Evolutionary conservation across 2,113 vertebrate species (phyloP), one percentile per base, ranked within the genome.

Genomic region (Anas platyrhynchos): DNA sequence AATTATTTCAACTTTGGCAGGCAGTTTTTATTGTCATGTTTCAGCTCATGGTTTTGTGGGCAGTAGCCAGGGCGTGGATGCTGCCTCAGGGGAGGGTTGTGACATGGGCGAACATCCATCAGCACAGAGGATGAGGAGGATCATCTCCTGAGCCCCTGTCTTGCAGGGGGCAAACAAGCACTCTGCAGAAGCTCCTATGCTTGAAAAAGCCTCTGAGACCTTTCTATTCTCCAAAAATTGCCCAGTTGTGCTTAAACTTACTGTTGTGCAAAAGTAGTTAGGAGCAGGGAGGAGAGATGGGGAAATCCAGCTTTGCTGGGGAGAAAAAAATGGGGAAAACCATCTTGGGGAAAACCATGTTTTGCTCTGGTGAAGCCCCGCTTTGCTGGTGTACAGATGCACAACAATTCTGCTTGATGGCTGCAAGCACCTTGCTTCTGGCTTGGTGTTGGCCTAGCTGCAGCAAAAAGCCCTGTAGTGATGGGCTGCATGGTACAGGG

Each of bases 81-180:
- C 32, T 63, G 7, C 77, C 72, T 80, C 75, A 52, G 38, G 85
- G 68, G 61, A 88, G 32, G 38, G 46, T 44, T 67, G 41, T 25
- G 91, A 88, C 90, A 83, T 0, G 17, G 16, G 8, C 67, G 31
- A n/a, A 41, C 21, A 7, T n/a, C 59, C 41, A 55, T 18, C 55
- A 86, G 82, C 48, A 23, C 14, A 22, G 31, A 63, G 36, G 27
- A 52, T 56, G 73, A 67, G 52, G 27, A 29, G 76, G 36, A 72
- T 84, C 46, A 22, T 48, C 46, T 48, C 46, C 36, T 16, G 48
- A 43, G 48, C 9, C 44, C 5, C 27, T 38, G 18, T 13, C 27
- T 20, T 48, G 0, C 0, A 5, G 20, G 11, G 52, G 43, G 22
- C 23, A 71, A 59, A 63, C 32, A 50, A 86, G 23, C 65, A 18